Conservation (phyloP, 2,888 invertebrate species). For the Ectemnius continuus region DNA sequence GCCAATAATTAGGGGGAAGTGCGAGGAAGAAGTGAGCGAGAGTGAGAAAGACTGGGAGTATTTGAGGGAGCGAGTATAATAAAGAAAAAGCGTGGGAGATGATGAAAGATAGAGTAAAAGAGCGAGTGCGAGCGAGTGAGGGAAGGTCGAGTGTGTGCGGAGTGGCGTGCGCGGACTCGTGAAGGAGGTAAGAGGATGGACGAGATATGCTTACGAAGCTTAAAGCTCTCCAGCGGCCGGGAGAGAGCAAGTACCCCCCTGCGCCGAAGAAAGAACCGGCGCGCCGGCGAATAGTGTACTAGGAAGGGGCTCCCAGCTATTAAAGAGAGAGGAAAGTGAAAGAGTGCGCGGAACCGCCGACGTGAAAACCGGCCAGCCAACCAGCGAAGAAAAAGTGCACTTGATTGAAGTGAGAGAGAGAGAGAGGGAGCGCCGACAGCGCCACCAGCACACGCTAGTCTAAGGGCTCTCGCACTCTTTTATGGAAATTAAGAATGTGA, state of each 20-base stretch:
- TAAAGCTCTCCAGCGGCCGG: constrained; percentile 50
- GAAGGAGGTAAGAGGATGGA: constrained; percentile 52
- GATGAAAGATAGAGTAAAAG: too few relatives aligned
- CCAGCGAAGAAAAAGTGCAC: constrained; percentile 30
- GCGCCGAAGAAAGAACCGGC: not conserved
- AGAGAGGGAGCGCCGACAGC: not conserved
- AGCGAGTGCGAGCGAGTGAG: constrained; percentile 6
- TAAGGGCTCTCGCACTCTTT: constrained; percentile 47
- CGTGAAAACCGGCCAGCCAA: constrained; percentile 38
- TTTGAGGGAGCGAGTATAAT: too few relatives aligned
- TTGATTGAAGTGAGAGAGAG: constrained; percentile 39
- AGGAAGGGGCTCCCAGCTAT: constrained; percentile 12
- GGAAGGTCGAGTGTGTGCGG: constrained; percentile 44
- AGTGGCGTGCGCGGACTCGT: constrained; percentile 44
- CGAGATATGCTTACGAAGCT: constrained; percentile 71
- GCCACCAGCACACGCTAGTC: constrained; percentile 16
- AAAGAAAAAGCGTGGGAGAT: too few relatives aligned
- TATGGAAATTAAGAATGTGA: constrained; percentile 71
- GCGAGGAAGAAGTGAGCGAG: too few relatives aligned
- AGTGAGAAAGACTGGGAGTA: too few relatives aligned
- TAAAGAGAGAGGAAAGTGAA: not conserved
- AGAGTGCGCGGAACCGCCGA: constrained; percentile 2
- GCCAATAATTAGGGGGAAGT: too few relatives aligned
- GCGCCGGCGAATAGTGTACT: not conserved
- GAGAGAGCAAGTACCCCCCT: constrained; percentile 22